phyloP scores from a whole-genome alignment of 2,113 vertebrate species.

The Setophaga kirtlandii region DNA sequence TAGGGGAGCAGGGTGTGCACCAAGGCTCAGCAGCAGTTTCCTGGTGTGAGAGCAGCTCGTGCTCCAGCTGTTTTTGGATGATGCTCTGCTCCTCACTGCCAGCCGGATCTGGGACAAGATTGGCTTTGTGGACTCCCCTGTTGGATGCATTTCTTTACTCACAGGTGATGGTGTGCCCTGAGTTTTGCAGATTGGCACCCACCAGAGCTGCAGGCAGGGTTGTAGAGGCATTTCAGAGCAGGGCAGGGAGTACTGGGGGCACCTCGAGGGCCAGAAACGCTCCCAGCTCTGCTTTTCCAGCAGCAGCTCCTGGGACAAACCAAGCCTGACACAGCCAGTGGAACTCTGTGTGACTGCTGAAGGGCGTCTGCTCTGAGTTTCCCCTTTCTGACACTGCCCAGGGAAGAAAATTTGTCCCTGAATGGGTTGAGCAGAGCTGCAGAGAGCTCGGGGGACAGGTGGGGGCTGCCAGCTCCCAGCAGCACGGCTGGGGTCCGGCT shows the following conservation, averaged over 20 bases:
- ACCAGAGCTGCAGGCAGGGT: neutral
- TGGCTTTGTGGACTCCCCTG: neutral
- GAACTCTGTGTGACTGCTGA: neutral
- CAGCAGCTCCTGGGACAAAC: neutral
- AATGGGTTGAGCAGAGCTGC: neutral
- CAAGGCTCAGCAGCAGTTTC: neutral
- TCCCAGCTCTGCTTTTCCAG: neutral
- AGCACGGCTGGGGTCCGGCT: neutral
- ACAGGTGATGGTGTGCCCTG: neutral
- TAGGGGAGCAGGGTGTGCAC: neutral
- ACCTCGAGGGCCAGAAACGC: neutral
- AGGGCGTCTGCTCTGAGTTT: rapidly evolving
- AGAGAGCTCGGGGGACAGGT: neutral
- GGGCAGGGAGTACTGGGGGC: neutral
- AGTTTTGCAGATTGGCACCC: neutral
- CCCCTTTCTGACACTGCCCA: neutral
- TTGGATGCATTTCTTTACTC: neutral
- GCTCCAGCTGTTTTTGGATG: neutral
- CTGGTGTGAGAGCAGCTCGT: neutral
- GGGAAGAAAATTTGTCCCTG: neutral
- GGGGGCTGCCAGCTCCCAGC: neutral
- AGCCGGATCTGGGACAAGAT: neutral
- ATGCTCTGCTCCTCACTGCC: neutral
- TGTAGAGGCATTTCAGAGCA: neutral
- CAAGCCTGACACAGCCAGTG: neutral